These are phyloP conservation scores for Nomia melanderi DNA, from an alignment of 1,140 invertebrate genomes.

Conservation along the genomic window DNA sequence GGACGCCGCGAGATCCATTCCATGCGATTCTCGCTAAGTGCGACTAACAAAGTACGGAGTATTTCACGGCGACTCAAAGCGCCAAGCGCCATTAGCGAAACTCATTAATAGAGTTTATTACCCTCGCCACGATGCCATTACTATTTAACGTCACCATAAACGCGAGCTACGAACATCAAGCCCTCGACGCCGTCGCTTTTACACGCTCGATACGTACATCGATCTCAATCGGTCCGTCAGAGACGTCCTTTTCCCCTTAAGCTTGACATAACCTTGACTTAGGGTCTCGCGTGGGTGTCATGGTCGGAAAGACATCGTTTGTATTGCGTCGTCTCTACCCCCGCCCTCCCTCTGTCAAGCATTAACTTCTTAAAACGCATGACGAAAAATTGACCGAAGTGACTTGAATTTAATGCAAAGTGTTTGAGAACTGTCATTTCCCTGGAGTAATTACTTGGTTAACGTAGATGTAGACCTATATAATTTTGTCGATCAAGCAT, in stretches of 20 bases:
- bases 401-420: no score
- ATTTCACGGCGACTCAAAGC: conserved; percentile 9
- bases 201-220: conserved; percentile 29
- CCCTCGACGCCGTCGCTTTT: neutral
- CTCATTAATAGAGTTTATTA: conserved; percentile 44
- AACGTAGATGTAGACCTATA: no score
- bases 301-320: neutral
- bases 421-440: no score
- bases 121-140: conserved; percentile 3
- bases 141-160: conserved; percentile 44
- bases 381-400: no score
- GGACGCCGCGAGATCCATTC: neutral
- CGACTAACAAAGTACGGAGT: conserved; percentile 4
- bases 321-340: neutral
- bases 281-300: neutral
- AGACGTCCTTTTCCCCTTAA: conserved; percentile 22
- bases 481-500: no score
- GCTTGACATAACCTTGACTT: conserved; percentile 54
- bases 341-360: neutral
- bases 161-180: neutral
- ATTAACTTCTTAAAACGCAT: neutral
- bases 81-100: conserved; percentile 25
- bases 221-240: conserved; percentile 24
- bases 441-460: no score
- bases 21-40: neutral